A percentile compares a stretch with the other conserved stretches of the same genome.
phyloP scores from a whole-genome alignment of 2,888 invertebrate species.

The Clanis bilineata region DNA sequence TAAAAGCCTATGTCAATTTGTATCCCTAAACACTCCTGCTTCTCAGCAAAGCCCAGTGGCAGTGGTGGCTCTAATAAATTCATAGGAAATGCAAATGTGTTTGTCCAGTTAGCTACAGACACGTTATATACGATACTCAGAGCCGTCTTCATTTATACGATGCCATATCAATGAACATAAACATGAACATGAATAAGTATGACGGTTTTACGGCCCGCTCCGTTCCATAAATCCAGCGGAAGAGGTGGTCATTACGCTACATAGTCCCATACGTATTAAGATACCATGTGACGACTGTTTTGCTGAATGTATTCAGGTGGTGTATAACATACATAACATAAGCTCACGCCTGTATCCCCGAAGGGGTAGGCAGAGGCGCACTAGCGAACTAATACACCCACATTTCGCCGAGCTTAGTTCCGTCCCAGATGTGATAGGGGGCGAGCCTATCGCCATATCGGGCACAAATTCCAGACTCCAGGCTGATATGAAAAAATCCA shows the following conservation, averaged over 20 bases:
- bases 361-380: too few relatives aligned
- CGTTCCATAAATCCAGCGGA: constrained; percentile 50
- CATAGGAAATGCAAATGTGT: constrained; percentile 26
- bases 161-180: constrained; percentile 65
- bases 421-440: too few relatives aligned
- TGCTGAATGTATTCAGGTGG: background rate
- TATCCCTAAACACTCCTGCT: background rate
- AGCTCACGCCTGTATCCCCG: too few relatives aligned
- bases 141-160: constrained; percentile 46
- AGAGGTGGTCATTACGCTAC: constrained; percentile 50
- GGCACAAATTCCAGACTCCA: too few relatives aligned
- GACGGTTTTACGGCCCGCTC: constrained; percentile 54
- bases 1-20: background rate
- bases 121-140: constrained; percentile 40
- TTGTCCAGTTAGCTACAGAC: constrained; percentile 34
- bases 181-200: constrained; percentile 67
- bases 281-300: constrained; percentile 2
- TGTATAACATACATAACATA: background rate
- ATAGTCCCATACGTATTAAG: constrained; percentile 12
- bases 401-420: too few relatives aligned
- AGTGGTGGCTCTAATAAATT: constrained; percentile 3
- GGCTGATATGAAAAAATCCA: too few relatives aligned
- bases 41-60: constrained; percentile 1
- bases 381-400: too few relatives aligned
- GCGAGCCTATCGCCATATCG: too few relatives aligned